Percentiles rank a stretch among this genome's conserved stretches.
phyloP scores from a whole-genome alignment of 2,797 vertebrate genomes.

The Takifugu rubripes region DNA sequence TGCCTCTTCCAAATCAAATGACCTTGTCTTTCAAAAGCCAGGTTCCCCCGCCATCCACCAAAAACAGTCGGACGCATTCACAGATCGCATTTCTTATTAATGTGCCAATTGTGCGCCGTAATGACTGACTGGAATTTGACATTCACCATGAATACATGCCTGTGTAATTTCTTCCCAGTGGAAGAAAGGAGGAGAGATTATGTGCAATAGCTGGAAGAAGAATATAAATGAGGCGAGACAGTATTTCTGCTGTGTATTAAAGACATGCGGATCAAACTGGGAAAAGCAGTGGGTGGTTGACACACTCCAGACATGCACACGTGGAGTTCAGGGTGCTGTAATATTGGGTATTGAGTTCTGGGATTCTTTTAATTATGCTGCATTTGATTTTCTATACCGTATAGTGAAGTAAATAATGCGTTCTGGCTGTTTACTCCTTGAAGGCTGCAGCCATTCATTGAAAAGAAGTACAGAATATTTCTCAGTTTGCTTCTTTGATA shows the following conservation, averaged over 20 bases:
- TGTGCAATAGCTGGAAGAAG: constrained; percentile 15
- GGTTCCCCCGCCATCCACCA: neutral
- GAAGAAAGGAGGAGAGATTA: constrained; percentile 16
- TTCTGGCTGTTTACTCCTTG: constrained; percentile 1
- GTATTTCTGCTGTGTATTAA: constrained; percentile 41
- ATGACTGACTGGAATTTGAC: constrained; percentile 51
- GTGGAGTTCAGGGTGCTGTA: constrained; percentile 30
- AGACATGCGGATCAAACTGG: constrained; percentile 42
- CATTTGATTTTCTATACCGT: constrained; percentile 52
- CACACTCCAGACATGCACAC: constrained; percentile 41
- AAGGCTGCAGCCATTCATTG: constrained; percentile 15
- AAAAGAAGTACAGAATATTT: neutral
- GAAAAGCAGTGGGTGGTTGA: constrained; percentile 47
- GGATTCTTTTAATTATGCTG: constrained; percentile 56
- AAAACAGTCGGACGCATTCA: constrained; percentile 33
- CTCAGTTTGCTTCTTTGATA: neutral
- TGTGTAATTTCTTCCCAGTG: constrained; percentile 31
- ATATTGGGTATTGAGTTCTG: constrained; percentile 27
- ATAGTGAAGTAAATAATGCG: constrained; percentile 28
- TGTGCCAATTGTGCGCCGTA: constrained; percentile 44
- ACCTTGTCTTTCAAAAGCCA: constrained; percentile 23
- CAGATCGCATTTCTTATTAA: constrained; percentile 31
- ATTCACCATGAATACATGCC: constrained; percentile 48
- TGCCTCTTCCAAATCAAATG: constrained; percentile 38
- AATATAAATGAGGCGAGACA: constrained; percentile 43